Evolutionary conservation across 2,797 vertebrate species (phyloP), one percentile per base, ranked within the genome.

Genomic region (Myotis pilosus): DNA sequence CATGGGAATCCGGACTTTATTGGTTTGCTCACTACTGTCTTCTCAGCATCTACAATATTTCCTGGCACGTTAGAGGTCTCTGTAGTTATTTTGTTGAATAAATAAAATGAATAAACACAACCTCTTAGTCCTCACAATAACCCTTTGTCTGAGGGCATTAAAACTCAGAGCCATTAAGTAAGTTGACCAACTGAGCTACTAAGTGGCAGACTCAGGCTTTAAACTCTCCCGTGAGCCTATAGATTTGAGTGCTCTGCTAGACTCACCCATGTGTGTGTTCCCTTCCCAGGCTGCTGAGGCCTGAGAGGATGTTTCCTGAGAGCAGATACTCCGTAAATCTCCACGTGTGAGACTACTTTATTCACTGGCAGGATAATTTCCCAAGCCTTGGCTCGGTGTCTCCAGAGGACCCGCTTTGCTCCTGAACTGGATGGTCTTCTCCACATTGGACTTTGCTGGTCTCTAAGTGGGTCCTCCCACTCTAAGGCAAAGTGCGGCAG

Each of bases 71-170:
- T 11, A n/a, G 44, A 49, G 36, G 41, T 66, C 91, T 95, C 87
- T 1, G 53, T 71, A 87, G n/a, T 79, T 92, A 62, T 87, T 89
- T 93, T 93, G 55, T 85, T 47, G 55, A 91, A 62, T 74, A 80
- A 75, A 71, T 82, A 93, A 62, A 62, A 17, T 72, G 68, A 79
- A 30, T 25, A 71, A 82, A 38, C 11, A 36, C 19, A 78, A 47
- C 30, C 66, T 80, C 15, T 86, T 36, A 64, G 44, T 75, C 89
- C n/a, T 92, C 36, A 60, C 47, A 88, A 4, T 81, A 68, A 38
- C 57, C 7, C 53, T 90, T 84, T 81, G 41, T 80, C 36, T 85
- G 89, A 92, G 72, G 76, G 49, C 20, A 33, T 47, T 44, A 47
- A 83, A 38, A 64, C 83, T 79, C 81, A 88, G 72, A 83, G n/a